Conservation (phyloP, 2,888 invertebrate genomes). For the Eilema depressum region DNA sequence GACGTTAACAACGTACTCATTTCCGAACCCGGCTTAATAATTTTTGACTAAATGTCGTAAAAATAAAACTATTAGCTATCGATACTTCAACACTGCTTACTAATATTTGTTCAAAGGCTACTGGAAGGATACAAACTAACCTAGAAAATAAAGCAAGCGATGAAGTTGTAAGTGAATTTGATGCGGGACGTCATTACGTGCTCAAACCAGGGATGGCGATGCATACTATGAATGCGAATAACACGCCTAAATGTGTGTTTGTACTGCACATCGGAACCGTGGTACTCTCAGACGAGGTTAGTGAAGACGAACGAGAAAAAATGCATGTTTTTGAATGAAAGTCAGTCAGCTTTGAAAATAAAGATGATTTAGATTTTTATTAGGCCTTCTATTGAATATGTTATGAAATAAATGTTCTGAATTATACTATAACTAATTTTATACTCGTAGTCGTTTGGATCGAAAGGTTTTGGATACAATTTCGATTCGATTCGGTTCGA, state of each 20-base stretch:
- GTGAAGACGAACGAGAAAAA: neutral
- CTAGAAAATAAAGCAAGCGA: slow-evolving; percentile 2
- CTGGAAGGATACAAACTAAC: neutral
- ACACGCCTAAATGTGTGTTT: slow-evolving; percentile 59
- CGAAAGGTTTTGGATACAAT: too few species aligned
- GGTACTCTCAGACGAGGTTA: slow-evolving; percentile 22
- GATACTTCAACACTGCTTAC: neutral
- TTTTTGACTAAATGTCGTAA: too few species aligned
- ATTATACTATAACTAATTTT: too few species aligned
- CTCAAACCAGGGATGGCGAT: slow-evolving; percentile 32
- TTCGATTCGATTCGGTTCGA: too few species aligned
- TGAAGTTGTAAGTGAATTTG: slow-evolving; percentile 8
- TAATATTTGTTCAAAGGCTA: slow-evolving; percentile 5
- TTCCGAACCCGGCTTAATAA: too few species aligned
- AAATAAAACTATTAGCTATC: neutral
- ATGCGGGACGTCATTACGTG: neutral
- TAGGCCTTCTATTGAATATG: too few species aligned
- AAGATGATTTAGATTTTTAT: neutral
- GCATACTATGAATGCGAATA: slow-evolving; percentile 50
- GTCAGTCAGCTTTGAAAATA: neutral
- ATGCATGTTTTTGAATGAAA: too few species aligned
- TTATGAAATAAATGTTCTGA: too few species aligned
- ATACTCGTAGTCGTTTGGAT: too few species aligned
- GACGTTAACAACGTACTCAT: too few species aligned
- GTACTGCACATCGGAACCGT: slow-evolving; percentile 70